Conservation (phyloP, 2,113 vertebrate genomes). For the Plecturocebus donacophilus region DNA sequence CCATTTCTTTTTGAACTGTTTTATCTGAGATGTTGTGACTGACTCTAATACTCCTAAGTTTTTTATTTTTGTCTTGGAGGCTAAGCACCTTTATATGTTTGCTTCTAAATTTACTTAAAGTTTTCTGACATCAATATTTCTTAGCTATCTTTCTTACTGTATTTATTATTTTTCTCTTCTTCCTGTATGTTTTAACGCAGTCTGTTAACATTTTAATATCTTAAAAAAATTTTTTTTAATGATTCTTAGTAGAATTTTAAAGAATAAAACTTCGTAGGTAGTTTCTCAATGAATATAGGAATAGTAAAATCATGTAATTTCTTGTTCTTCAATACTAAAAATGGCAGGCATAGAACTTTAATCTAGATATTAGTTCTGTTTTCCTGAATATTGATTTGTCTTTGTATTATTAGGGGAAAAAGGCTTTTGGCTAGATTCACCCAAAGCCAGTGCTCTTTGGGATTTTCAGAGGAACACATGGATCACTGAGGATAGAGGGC, state of each 20-base stretch:
- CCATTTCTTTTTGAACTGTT: not conserved
- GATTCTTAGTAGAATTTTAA: not conserved
- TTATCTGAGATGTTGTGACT: not conserved
- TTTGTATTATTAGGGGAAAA: not conserved
- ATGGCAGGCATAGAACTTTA: not conserved
- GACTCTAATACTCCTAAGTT: not conserved
- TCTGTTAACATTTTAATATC: not conserved
- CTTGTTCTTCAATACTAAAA: not conserved
- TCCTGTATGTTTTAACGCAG: not conserved
- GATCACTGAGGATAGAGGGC: fast-evolving
- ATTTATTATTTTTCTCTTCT: not conserved
- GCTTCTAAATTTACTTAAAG: not conserved
- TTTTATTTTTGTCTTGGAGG: not conserved
- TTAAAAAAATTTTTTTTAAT: not conserved
- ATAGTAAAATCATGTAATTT: not conserved
- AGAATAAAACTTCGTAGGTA: not conserved
- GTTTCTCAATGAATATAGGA: not conserved
- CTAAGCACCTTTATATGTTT: not conserved
- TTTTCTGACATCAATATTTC: not conserved
- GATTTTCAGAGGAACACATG: not conserved
- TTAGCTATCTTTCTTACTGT: not conserved
- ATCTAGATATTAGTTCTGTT: not conserved
- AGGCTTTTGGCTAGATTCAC: not conserved
- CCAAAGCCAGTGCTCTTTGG: not conserved
- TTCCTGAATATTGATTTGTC: not conserved